phyloP scores from a whole-genome alignment of 2,113 vertebrate species.

The Oryzias woworae region DNA sequence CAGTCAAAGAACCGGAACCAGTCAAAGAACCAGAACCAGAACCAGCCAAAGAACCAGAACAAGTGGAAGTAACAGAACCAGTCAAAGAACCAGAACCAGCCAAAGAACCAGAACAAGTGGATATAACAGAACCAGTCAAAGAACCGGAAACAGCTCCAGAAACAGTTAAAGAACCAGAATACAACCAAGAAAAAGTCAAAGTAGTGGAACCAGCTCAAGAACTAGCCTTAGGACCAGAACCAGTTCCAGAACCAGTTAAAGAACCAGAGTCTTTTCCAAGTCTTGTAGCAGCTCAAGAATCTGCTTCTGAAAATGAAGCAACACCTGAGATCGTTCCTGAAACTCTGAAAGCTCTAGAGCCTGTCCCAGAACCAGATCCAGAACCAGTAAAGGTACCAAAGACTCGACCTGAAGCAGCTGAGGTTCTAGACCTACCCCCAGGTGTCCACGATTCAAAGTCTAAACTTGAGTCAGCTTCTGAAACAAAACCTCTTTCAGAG shows the following conservation, averaged over 20 bases:
- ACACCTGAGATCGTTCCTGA: neutral
- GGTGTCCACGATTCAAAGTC: slow-evolving; percentile 1
- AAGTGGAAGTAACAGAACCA: neutral
- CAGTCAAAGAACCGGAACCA: neutral
- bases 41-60: neutral
- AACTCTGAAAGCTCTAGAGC: neutral
- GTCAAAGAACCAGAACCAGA: neutral
- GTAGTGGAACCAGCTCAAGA: neutral
- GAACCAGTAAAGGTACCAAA: slow-evolving; percentile 11
- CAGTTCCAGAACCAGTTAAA: neutral
- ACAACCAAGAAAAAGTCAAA: neutral
- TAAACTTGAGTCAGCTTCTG: neutral
- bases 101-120: neutral
- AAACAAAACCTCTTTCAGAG: neutral
- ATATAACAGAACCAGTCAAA: neutral
- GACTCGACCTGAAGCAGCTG: neutral
- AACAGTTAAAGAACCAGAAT: neutral
- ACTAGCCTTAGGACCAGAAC: neutral
- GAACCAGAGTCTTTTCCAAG: slow-evolving; percentile 1
- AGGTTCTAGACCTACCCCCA: neutral
- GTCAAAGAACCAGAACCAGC: neutral
- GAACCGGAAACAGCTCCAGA: neutral
- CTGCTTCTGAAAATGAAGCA: neutral
- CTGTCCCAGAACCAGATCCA: neutral
- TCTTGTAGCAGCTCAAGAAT: neutral